Evolutionary conservation across 2,888 invertebrate species (phyloP), one percentile per base, ranked within the genome.

Genomic region (Cheilosia grossa): DNA sequence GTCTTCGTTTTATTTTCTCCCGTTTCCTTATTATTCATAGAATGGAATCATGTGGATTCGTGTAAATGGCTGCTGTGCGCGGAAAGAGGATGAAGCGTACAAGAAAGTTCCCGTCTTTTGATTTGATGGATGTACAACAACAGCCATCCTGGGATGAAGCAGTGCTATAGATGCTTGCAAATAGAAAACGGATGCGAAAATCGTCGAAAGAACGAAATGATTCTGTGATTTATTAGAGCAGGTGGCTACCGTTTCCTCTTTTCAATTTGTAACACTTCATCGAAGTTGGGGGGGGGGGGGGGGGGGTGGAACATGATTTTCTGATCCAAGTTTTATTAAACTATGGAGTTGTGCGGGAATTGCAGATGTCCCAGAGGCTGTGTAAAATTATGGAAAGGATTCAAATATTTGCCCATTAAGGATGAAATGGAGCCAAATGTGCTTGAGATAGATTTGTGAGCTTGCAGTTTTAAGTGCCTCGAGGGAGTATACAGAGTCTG

Each of bases 211-310:
- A 72, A 61, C 10, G 49, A 69, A 66, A 73, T 72, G 72, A 79
- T 79, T 54, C 49, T 44, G 73, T 79, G 73, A 82, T 82, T 79
- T 79, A 82, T 82, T 67, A 67, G 73, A 78, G 73, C 79, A 82
- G 82, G 79, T 82, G 79, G 73, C 51, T 47, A 63, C 59, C 70
- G 66, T 70, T 78, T 78, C 42, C 58, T 64, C 33, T 33, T 42
- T 27, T n/a, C 53, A 44, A 56, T 72, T 64, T 33, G 17, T 21
- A 33, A 44, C 17, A 17, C 54, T 53, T 42, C 24, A 3, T 17
- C 21, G 49, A 17, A 17, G 44, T n/a, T 6, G 44, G n/a, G 6
- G 37, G 37, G 33, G 6, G 33, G 37, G n/a, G n/a, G n/a, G n/a
- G n/a, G n/a, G n/a, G 37, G 37, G 33, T 27, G 33, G 37, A 13